These are phyloP conservation scores for Halocaridina rubra DNA, from an alignment of 2,888 invertebrate genomes.

Conservation along the genomic window DNA sequence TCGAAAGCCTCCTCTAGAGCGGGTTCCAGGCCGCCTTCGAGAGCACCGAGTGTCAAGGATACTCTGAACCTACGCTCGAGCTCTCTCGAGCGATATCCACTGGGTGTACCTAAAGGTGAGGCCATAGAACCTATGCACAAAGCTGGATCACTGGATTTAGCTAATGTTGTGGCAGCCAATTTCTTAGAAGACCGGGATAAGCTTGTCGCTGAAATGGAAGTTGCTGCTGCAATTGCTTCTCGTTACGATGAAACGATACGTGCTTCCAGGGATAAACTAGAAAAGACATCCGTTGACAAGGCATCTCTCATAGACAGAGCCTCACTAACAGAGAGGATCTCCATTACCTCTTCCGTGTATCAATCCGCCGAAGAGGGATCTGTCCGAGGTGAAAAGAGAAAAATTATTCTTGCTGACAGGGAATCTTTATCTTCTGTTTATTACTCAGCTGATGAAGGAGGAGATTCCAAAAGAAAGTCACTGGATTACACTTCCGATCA, in stretches of 20 bases:
- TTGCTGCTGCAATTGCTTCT: constrained; percentile 39
- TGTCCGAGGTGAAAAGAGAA: constrained; percentile 54
- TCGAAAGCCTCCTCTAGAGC: constrained; percentile 53
- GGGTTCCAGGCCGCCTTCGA: constrained; percentile 42
- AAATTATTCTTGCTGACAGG: constrained; percentile 20
- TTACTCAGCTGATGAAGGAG: constrained; percentile 28
- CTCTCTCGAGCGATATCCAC: constrained; percentile 59
- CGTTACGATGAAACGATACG: constrained; percentile 44
- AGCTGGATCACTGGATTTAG: constrained; percentile 50
- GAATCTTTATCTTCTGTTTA: constrained; percentile 33
- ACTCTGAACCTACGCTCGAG: constrained; percentile 42
- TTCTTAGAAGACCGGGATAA: not conserved
- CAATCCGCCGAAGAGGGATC: constrained; percentile 35
- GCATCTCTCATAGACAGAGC: constrained; percentile 2
- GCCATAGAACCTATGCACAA: constrained; percentile 61
- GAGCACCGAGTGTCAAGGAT: constrained; percentile 50
- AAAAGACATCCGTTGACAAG: constrained; percentile 13
- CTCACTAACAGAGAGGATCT: not conserved
- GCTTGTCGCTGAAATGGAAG: not conserved
- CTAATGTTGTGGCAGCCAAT: constrained; percentile 15
- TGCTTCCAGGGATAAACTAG: constrained; percentile 33
- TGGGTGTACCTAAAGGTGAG: constrained; percentile 54
- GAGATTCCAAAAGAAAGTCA: constrained; percentile 37
- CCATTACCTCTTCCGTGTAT: constrained; percentile 21
- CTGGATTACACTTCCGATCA: constrained; percentile 48